phyloP scores from a whole-genome alignment of 2,888 invertebrate genomes.

The Agapetus fuscipes region DNA sequence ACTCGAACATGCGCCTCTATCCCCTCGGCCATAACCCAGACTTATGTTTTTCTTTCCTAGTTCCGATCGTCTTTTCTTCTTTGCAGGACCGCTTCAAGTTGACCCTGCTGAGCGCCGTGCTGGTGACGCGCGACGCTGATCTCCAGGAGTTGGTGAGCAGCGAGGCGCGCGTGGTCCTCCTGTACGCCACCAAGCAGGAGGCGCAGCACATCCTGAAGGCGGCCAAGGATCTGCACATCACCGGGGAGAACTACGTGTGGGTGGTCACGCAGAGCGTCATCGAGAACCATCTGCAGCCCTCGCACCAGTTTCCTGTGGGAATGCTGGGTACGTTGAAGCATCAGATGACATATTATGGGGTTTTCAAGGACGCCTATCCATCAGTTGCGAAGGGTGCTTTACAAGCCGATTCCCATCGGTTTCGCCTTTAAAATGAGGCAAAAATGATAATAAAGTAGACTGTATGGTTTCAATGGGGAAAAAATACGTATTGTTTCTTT shows the following conservation, averaged over 20 bases:
- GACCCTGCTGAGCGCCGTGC: conserved; percentile 76
- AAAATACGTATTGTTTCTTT: too few species aligned
- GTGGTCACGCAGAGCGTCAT: conserved; percentile 93
- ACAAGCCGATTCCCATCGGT: too few species aligned
- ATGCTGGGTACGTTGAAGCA: conserved; percentile 81
- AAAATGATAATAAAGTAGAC: too few species aligned
- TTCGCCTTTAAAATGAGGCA: too few species aligned
- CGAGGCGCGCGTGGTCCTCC: conserved; percentile 85
- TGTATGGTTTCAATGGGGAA: too few species aligned
- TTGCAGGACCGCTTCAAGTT: conserved; percentile 54
- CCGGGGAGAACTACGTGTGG: conserved; percentile 92
- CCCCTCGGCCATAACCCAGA: too few species aligned
- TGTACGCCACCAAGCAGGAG: conserved; percentile 84
- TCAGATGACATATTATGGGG: too few species aligned
- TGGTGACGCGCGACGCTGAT: conserved; percentile 66
- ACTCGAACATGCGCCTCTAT: too few species aligned
- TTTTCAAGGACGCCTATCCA: too few species aligned
- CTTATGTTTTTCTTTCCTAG: too few species aligned
- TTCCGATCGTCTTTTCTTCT: too few species aligned
- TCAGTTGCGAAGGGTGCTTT: too few species aligned
- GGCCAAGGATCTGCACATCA: conserved; percentile 67
- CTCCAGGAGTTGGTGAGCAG: conserved; percentile 75
- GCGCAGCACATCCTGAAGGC: conserved; percentile 72
- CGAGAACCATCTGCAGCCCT: conserved; percentile 66
- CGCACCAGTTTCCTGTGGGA: conserved; percentile 77